phyloP scores from a whole-genome alignment of 1,140 invertebrate genomes.

The Parapsyche elsis region DNA sequence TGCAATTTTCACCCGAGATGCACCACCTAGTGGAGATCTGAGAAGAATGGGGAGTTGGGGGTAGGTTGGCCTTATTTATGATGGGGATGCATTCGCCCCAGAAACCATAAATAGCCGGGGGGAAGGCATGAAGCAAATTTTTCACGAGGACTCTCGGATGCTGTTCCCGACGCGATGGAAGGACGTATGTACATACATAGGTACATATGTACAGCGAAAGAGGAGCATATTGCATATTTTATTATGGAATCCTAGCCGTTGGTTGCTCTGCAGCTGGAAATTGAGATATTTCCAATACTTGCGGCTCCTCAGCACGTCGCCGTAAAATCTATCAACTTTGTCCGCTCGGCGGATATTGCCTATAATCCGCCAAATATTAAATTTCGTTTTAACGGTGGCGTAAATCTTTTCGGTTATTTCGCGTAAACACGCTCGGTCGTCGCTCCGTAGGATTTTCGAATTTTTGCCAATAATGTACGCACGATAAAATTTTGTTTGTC shows the following conservation, averaged over 20 bases:
- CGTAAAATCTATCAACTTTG: constrained; percentile 20
- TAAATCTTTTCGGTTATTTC: no score
- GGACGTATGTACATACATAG: not conserved
- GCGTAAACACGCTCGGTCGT: no score
- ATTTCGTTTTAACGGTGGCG: no score
- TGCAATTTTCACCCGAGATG: no score
- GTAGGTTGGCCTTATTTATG: not conserved
- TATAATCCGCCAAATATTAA: no score
- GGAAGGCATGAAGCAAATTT: constrained; percentile 27
- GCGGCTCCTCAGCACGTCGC: not conserved
- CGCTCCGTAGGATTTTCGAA: no score
- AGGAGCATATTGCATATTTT: constrained; percentile 28
- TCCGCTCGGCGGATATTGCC: no score
- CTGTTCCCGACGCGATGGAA: not conserved
- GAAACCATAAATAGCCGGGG: constrained; percentile 15
- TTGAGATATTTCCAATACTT: constrained; percentile 22
- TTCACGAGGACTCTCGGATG: constrained; percentile 8
- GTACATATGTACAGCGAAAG: no score
- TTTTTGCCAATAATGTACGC: no score
- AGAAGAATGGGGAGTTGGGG: no score
- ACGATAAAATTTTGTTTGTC: no score
- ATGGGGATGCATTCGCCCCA: not conserved
- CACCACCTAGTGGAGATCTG: no score
- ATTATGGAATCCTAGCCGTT: not conserved
- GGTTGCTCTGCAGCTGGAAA: not conserved